A percentile compares a stretch with the other conserved stretches of the same genome.
phyloP scores from a whole-genome alignment of 2,888 invertebrate genomes.

The Rhodophaea formosa region DNA sequence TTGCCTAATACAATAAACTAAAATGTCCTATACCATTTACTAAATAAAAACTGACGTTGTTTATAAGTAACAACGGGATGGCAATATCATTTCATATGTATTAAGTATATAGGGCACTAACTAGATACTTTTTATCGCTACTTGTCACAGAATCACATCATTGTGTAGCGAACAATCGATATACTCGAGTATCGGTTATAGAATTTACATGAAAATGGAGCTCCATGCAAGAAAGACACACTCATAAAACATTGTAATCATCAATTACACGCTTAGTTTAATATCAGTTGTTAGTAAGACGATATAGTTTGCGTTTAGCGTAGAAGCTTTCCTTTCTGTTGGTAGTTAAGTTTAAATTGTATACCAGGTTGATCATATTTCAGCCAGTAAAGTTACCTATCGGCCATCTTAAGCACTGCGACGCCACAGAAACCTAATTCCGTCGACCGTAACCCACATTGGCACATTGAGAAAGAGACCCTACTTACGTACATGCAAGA shows the following conservation, averaged over 20 bases:
- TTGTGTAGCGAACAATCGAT: slow-evolving; percentile 10
- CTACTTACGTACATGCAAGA: slow-evolving; percentile 27
- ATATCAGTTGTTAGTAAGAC: neutral
- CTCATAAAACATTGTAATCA: neutral
- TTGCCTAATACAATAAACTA: too few species aligned
- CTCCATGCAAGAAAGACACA: neutral
- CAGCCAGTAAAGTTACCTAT: slow-evolving; percentile 7
- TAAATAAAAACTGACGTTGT: too few species aligned
- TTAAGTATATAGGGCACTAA: slow-evolving; percentile 1
- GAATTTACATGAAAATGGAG: neutral
- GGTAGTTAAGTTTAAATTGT: slow-evolving; percentile 6
- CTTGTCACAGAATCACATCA: slow-evolving; percentile 9
- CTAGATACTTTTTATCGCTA: neutral
- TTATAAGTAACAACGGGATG: neutral
- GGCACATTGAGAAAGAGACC: slow-evolving; percentile 12
- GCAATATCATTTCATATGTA: neutral
- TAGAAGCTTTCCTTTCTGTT: neutral
- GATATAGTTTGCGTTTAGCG: neutral
- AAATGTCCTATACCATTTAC: too few species aligned
- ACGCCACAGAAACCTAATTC: slow-evolving; percentile 15
- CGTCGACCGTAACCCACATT: slow-evolving; percentile 7
- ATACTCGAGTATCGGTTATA: neutral
- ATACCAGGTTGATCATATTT: neutral
- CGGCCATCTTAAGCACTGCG: slow-evolving; percentile 6
- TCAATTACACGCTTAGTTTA: neutral